phyloP scores from a whole-genome alignment of 37 sponge, comb jelly and placozoan genomes.

The Chondrilla cf. caribensis region DNA sequence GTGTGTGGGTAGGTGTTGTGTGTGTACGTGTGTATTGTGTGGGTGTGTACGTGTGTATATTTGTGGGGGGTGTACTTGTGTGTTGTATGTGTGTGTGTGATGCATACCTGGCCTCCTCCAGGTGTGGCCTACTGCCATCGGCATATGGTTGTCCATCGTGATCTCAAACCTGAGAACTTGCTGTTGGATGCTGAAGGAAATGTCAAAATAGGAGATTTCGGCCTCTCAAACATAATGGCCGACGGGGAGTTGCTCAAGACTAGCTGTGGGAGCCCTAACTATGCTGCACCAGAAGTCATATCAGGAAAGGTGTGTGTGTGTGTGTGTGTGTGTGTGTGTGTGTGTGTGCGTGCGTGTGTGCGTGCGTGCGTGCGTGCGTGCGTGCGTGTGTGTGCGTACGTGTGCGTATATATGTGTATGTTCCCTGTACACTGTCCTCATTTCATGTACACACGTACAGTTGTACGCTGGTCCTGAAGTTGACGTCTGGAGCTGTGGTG shows the following conservation, averaged over 20 bases:
- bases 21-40: too few species aligned
- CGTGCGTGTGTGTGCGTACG: too few species aligned
- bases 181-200: constrained; percentile 73
- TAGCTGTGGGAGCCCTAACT: constrained; percentile 96
- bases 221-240: constrained; percentile 90
- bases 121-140: constrained; percentile 92
- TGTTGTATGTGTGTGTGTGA: too few species aligned
- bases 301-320: constrained; percentile 78
- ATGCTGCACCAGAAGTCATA: constrained; percentile 98
- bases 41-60: too few species aligned
- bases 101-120: too few species aligned
- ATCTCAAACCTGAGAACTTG: constrained; percentile 96
- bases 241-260: constrained; percentile 96
- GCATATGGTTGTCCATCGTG: constrained; percentile 89
- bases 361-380: too few species aligned
- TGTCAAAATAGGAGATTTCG: constrained; percentile 95
- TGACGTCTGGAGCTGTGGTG: constrained; percentile 97
- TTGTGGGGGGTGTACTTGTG: too few species aligned
- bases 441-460: too few species aligned
- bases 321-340: background rate
- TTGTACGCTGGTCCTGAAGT: constrained; percentile 94
- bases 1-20: too few species aligned
- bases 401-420: too few species aligned
- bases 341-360: background rate
- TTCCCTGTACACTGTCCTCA: background rate